Base-by-base conservation (phyloP, 1,140 invertebrate species). In the Protaetia brevitarsis region DNA sequence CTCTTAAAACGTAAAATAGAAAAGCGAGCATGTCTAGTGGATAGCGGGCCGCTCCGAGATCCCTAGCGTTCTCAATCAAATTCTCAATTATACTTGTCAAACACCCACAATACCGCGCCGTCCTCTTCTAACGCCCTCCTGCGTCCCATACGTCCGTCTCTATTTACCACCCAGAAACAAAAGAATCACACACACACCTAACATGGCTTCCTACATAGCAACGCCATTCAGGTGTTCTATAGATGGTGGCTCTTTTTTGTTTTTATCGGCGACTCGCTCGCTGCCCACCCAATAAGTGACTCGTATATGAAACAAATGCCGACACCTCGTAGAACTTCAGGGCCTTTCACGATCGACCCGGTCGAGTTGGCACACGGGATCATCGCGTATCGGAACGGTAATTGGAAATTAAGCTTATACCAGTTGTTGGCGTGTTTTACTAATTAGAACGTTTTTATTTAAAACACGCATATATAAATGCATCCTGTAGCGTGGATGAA, bases 121-220 rank as follows among this genome's bases (percentile, higher is more conserved):
- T 69, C 65, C 66, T 51, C 28, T 57, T 68, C 51, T 36, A 23
- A 28, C 37, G 4, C 31, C 2, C 2, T 5, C 19, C 16, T 45
- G 13, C 7, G 36, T 23, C 34, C 64, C 21, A 45, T 70, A 27
- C 21, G 8, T 63, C 65, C 65, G 37, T 74, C 67, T 70, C 61
- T 68, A 34, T 75, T 71, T 76, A 74, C 74, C 74, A 76, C 74
- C 74, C 73, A 76, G 74, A 76, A 76, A 76, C 74, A 74, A 74
- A 74, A 74, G 73, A 72, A 67, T 72, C 70, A 66, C 72, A 66
- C n/a, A n/a, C n/a, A n/a, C 41, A 16, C 67, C 68, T 72, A 75
- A 73, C 72, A 75, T 75, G 74, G 74, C 74, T 73, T 72, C 74
- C 71, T 75, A 69, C 69, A 72, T 73, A 59, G 69, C 71, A 72